Evolutionary conservation across 2,113 vertebrate species (phyloP), one percentile per base, ranked within the genome.

Genomic region (Telmatochromis sp.): DNA sequence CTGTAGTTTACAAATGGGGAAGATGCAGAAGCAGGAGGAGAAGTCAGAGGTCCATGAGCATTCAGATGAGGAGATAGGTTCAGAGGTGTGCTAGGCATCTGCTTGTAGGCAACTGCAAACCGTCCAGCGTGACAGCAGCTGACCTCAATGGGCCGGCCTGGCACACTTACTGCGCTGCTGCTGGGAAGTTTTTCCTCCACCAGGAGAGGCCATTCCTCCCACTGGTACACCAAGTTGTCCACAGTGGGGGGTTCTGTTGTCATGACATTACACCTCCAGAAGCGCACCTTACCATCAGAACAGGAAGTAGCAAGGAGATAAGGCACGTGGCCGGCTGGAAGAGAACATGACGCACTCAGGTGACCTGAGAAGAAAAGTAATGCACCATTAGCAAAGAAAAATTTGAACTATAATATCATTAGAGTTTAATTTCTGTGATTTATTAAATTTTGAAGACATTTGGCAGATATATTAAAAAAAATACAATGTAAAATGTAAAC

Each of bases 301-400:
- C 98, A 99, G n/a, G 97, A 98, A 83, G 98, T 98, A 89, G 98
- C 98, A 82, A 99, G 94, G 85, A 99, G 97, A 91, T 99, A 99
- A 19, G 99, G 99, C 45, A 99, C 97, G 87, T 95, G 97, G 80
- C 97, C 98, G 9, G 97, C 96, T 57, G 98, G 98, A 95, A 99
- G 98, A 93, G 99, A 96, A 79, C 98, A 99, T 8, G 98, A 99
- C 8, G 97, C 97, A 92, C 99, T 99, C 92, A 99, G 94, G 88
- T 99, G 99, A 85, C 98, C 99, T 99, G 90, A 82, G 94, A 93
- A 63, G 6, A 84, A 51, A 93, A 57, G n/a, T 2, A 42, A 63
- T 12, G 33, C 13, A 57, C 31, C 1, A n/a, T 80, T 49, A 87
- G 19, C 5, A 10, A 86, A 78, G 15, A 31, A 70, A 31, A 1